Conservation (phyloP, 2,888 invertebrate species). For the Galeruca laticollis region DNA sequence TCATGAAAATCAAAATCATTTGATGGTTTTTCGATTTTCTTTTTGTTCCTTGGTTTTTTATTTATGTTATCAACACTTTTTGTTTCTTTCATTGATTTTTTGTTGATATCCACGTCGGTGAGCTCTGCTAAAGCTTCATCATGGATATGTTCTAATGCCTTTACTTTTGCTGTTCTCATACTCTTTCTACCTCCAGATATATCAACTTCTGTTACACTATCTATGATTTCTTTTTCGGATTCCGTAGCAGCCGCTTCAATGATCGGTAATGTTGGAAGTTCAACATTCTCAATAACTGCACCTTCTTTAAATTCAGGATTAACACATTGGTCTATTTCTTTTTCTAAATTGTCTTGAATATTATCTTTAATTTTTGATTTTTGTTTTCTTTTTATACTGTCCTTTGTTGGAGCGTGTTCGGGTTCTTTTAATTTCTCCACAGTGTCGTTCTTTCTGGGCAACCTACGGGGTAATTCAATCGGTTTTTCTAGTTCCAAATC, state of each 20-base stretch:
- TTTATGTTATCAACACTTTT: neutral
- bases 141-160: conserved; percentile 55
- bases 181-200: conserved; percentile 37
- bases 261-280: neutral
- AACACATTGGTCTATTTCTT: neutral
- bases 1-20: conserved; percentile 17
- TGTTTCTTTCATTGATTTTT: conserved; percentile 4
- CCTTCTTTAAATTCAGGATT: too few species aligned
- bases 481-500: conserved; percentile 45
- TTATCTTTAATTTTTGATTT: neutral
- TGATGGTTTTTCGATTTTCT: conserved; percentile 16
- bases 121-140: conserved; percentile 53
- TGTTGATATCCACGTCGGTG: conserved; percentile 41
- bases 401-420: neutral
- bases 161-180: conserved; percentile 52
- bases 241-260: neutral
- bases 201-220: conserved; percentile 25
- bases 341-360: neutral
- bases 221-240: conserved; percentile 26
- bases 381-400: neutral
- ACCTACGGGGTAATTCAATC: conserved; percentile 38
- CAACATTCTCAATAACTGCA: neutral
- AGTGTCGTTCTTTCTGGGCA: conserved; percentile 31
- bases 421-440: neutral
- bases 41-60: conserved; percentile 14